These are phyloP conservation scores for Mylabris sibirica DNA, from an alignment of 2,888 invertebrate species.

Conservation along the genomic window DNA sequence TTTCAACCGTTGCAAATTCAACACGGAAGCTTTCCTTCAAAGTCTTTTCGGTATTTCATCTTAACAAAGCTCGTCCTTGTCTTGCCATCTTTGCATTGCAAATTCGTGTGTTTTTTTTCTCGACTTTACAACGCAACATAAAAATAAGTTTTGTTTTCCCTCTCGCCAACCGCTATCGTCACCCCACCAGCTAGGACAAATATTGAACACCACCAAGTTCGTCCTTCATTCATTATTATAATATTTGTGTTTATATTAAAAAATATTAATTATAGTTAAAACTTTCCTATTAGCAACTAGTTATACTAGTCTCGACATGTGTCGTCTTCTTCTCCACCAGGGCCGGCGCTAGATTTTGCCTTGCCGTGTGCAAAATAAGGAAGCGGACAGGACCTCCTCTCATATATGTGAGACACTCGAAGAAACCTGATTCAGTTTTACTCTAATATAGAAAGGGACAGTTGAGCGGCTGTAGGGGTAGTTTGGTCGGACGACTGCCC, in stretches of 20 bases:
- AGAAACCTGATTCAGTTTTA: too few species aligned
- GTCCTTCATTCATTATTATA: background rate
- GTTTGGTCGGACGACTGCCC: too few species aligned
- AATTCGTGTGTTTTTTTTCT: background rate
- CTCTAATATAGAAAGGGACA: too few species aligned
- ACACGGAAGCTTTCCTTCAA: background rate
- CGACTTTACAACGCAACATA: too few species aligned
- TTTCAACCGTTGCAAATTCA: background rate
- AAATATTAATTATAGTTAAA: background rate
- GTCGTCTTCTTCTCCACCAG: background rate
- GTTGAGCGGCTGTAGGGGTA: too few species aligned
- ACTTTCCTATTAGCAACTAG: background rate
- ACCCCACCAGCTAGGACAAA: too few species aligned
- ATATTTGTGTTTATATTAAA: background rate
- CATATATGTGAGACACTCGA: too few species aligned
- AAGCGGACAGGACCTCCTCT: too few species aligned
- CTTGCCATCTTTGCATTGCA: background rate
- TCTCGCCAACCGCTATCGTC: too few species aligned
- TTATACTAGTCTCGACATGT: background rate
- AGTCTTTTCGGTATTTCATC: background rate
- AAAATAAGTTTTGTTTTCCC: too few species aligned
- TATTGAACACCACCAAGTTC: background rate
- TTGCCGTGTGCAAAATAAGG: too few species aligned
- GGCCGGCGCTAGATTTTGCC: too few species aligned
- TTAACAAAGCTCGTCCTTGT: background rate